Conservation (phyloP, 2,888 invertebrate species). For the Mechanitis mazaeus region DNA sequence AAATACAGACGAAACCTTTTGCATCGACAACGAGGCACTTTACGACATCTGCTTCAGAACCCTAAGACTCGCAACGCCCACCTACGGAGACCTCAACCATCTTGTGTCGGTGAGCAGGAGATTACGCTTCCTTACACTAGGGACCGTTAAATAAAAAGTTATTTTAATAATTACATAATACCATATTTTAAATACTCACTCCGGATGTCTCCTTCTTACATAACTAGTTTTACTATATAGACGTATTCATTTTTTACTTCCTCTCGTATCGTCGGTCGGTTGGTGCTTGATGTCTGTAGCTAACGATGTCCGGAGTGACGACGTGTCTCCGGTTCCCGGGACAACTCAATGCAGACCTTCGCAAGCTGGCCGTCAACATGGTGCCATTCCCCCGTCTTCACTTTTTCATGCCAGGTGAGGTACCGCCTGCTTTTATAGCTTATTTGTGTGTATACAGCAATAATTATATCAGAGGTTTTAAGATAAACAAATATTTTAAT, state of each 20-base stretch:
- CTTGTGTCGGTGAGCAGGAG: slow-evolving; percentile 81
- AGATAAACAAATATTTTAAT: too few species aligned
- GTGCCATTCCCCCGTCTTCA: slow-evolving; percentile 93
- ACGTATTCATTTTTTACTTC: too few species aligned
- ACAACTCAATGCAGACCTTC: slow-evolving; percentile 84
- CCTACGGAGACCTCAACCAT: slow-evolving; percentile 94
- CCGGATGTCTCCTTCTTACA: too few species aligned
- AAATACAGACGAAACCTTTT: slow-evolving; percentile 91
- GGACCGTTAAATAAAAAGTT: too few species aligned
- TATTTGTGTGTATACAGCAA: too few species aligned
- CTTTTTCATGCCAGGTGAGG: slow-evolving; percentile 87
- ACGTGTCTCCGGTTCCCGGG: slow-evolving; percentile 67
- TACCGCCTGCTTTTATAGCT: not conserved
- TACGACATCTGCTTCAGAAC: slow-evolving; percentile 94
- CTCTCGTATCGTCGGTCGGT: too few species aligned
- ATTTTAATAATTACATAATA: too few species aligned
- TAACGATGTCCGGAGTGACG: slow-evolving; percentile 68
- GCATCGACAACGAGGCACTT: slow-evolving; percentile 92
- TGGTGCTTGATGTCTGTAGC: slow-evolving; percentile 31
- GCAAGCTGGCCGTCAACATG: slow-evolving; percentile 92
- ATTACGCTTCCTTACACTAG: too few species aligned
- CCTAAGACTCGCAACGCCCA: slow-evolving; percentile 86
- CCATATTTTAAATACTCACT: too few species aligned
- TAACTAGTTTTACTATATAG: too few species aligned
- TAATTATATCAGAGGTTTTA: too few species aligned